Percentiles rank a stretch among this genome's conserved stretches.
These are phyloP conservation scores for Nibea coibor DNA, from an alignment of 2,113 vertebrate species.

Conservation along the genomic window DNA sequence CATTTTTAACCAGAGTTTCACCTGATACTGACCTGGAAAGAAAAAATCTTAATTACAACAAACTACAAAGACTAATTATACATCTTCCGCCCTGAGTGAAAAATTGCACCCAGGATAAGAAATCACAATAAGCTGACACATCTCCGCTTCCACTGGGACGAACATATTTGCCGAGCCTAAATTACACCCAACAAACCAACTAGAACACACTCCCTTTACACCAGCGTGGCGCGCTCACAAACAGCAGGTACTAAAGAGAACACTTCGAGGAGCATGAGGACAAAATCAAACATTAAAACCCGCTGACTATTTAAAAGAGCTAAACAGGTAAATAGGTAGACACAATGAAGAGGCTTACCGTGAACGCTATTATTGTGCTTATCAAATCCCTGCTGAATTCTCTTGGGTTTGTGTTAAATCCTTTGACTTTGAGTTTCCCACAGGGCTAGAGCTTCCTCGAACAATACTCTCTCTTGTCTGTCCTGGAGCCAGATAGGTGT, in stretches of 20 bases:
- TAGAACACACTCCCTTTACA: neutral
- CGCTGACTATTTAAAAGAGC: neutral
- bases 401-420: constrained; percentile 58
- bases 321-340: constrained; percentile 28
- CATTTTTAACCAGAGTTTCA: constrained; percentile 21
- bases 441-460: constrained; percentile 77
- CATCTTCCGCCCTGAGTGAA: fast-evolving
- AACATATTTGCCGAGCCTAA: neutral
- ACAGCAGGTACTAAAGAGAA: neutral
- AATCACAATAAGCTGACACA: constrained; percentile 6
- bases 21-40: neutral
- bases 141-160: neutral
- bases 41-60: neutral
- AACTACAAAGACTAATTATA: neutral
- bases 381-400: constrained; percentile 59
- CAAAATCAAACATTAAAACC: constrained; percentile 9
- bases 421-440: constrained; percentile 79
- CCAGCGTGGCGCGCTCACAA: neutral
- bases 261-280: neutral
- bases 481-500: constrained; percentile 86
- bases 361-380: constrained; percentile 29
- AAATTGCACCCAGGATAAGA: neutral
- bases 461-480: constrained; percentile 84
- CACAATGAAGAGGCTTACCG: constrained; percentile 64
- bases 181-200: constrained; percentile 2